phyloP scores from a whole-genome alignment of 1,140 invertebrate genomes.

The Apis laboriosa region DNA sequence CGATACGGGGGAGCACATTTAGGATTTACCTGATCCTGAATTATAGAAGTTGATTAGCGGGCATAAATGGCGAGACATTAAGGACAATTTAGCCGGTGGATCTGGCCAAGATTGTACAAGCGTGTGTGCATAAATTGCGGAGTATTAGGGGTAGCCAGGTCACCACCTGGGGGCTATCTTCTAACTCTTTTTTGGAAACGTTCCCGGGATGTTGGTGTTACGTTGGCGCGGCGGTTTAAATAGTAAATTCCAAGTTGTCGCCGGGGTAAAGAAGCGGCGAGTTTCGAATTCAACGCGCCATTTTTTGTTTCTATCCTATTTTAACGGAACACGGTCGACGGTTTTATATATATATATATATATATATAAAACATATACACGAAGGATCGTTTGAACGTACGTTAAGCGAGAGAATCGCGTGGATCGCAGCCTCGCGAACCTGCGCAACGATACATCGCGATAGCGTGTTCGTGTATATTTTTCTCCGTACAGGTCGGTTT shows the following conservation, averaged over 20 bases:
- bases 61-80: slow-evolving; percentile 1
- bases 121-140: slow-evolving; percentile 18
- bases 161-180: slow-evolving; percentile 12
- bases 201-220: not conserved
- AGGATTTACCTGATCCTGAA: not conserved
- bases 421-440: slow-evolving; percentile 3
- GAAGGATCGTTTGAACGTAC: not conserved
- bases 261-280: too few relatives aligned
- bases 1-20: not conserved
- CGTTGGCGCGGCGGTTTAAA: not conserved
- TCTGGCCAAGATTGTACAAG: not conserved
- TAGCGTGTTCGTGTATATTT: not conserved
- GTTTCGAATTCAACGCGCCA: slow-evolving; percentile 11
- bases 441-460: not conserved
- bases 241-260: not conserved
- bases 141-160: not conserved
- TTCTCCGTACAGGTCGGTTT: slow-evolving; percentile 29
- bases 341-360: too few relatives aligned
- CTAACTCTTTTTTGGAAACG: slow-evolving; percentile 16
- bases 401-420: slow-evolving; percentile 13
- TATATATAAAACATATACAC: too few relatives aligned
- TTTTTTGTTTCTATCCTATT: slow-evolving; percentile 11
- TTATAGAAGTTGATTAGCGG: slow-evolving; percentile 4
- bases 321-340: not conserved
- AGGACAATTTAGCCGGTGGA: not conserved